phyloP scores from a whole-genome alignment of 2,113 vertebrate genomes.

The Chlorodrepanis virens region DNA sequence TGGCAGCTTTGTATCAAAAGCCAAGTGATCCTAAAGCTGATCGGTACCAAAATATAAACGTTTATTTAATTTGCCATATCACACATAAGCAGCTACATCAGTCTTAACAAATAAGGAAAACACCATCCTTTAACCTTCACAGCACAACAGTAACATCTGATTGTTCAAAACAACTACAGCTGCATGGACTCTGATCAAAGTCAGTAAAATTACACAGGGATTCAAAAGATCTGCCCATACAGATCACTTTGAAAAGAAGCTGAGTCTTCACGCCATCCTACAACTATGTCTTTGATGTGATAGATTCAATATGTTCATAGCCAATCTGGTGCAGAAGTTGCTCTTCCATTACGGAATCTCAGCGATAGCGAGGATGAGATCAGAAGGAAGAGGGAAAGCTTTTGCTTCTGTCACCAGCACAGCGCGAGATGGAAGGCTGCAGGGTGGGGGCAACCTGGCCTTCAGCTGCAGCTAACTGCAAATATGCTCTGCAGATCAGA shows the following conservation, averaged over 20 bases:
- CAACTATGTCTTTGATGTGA: slow-evolving; percentile 54
- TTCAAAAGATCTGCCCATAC: slow-evolving; percentile 1
- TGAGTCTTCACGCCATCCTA: slow-evolving; percentile 24
- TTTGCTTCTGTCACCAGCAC: background rate
- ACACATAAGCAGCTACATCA: background rate
- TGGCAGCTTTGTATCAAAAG: background rate
- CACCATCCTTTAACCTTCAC: background rate
- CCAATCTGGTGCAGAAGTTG: slow-evolving; percentile 9
- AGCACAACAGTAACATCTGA: background rate
- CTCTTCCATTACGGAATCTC: slow-evolving; percentile 5
- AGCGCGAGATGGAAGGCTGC: background rate
- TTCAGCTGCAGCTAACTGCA: slow-evolving; percentile 9
- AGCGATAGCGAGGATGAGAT: background rate
- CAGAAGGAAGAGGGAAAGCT: background rate
- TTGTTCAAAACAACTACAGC: slow-evolving; percentile 23
- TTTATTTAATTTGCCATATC: background rate
- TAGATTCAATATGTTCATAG: slow-evolving; percentile 14
- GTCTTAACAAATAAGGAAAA: background rate
- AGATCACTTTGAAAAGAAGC: background rate
- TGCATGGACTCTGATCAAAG: slow-evolving; percentile 29
- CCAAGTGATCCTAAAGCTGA: background rate
- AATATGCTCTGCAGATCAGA: background rate
- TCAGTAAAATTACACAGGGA: background rate
- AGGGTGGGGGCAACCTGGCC: background rate
- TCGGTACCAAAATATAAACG: background rate